These are phyloP conservation scores for Epiblema foenella DNA, from an alignment of 2,888 invertebrate genomes.

Conservation along the genomic window DNA sequence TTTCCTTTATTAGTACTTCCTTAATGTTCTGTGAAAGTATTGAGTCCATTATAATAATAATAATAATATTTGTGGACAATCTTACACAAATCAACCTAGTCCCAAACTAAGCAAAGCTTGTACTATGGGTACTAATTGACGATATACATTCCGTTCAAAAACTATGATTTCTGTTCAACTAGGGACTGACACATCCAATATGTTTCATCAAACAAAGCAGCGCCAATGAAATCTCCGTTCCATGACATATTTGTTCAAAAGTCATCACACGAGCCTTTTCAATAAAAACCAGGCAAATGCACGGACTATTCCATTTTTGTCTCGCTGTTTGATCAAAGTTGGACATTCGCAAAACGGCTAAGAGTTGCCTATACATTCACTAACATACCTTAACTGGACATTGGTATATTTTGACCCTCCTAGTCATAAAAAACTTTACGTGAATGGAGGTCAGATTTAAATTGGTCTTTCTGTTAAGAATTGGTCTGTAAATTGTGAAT, in stretches of 20 bases:
- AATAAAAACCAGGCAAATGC: conserved; percentile 1
- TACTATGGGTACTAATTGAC: too few species aligned
- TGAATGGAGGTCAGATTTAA: background rate
- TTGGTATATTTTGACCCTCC: background rate
- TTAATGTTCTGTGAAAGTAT: too few species aligned
- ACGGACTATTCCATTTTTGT: background rate
- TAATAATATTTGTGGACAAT: too few species aligned
- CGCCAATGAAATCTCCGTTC: background rate
- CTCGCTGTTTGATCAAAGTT: conserved; percentile 26
- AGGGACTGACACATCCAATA: background rate
- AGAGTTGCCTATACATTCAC: conserved; percentile 24
- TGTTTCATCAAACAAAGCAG: background rate
- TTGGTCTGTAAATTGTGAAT: conserved; percentile 50
- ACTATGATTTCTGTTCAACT: background rate
- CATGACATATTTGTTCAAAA: background rate
- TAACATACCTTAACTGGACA: background rate
- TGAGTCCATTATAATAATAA: too few species aligned
- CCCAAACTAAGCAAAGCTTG: too few species aligned
- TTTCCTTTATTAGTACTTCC: too few species aligned
- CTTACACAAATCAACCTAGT: too few species aligned
- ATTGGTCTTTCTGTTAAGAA: background rate
- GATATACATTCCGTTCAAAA: too few species aligned
- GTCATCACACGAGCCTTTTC: background rate
- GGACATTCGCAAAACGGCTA: conserved; percentile 20
- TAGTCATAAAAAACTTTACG: background rate